Percentiles rank a stretch among this genome's conserved stretches.
phyloP scores from a whole-genome alignment of 2,113 vertebrate genomes.

The Pelecanus crispus region DNA sequence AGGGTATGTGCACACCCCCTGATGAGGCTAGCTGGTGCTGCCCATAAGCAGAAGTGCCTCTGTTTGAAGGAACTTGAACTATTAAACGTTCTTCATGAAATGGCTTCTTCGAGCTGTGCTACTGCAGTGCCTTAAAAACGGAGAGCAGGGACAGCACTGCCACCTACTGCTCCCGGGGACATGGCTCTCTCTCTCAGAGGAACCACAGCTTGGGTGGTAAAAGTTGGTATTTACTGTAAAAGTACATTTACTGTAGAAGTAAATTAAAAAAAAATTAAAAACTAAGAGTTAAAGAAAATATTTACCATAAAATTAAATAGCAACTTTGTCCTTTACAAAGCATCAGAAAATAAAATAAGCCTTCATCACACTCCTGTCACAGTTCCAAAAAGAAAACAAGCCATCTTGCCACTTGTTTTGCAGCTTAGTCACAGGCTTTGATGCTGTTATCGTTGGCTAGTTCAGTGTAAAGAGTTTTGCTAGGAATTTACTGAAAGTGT shows the following conservation, averaged over 20 bases:
- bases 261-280: background rate
- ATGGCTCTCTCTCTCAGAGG: background rate
- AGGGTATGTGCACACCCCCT: background rate
- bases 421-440: background rate
- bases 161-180: conserved; percentile 19
- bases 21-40: background rate
- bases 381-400: background rate
- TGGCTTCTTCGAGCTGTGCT: background rate
- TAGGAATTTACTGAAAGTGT: background rate
- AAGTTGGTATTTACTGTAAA: background rate
- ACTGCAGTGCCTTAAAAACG: rapidly evolving
- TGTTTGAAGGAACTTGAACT: background rate
- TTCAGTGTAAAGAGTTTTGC: background rate
- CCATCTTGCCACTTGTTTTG: background rate
- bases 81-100: background rate
- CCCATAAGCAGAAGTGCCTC: background rate
- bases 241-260: background rate
- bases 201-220: background rate
- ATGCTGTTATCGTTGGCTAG: background rate
- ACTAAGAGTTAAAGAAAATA: background rate
- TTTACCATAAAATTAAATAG: background rate
- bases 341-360: background rate
- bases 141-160: background rate
- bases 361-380: background rate
- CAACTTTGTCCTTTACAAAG: background rate